These are phyloP conservation scores for Catostomus latipinnis DNA, from an alignment of 2,797 vertebrate species.

Conservation along the genomic window DNA sequence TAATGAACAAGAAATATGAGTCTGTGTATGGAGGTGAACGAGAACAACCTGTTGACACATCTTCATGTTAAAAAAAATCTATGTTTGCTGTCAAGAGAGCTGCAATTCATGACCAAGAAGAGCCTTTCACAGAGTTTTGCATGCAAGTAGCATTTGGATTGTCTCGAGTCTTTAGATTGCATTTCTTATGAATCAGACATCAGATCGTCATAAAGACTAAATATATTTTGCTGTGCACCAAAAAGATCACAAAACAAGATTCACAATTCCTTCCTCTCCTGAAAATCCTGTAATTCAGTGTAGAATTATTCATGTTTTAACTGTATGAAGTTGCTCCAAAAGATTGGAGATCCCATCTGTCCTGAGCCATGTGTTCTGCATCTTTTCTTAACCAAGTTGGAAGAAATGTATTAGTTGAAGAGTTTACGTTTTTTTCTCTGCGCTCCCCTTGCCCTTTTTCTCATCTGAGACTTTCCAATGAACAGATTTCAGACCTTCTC, in stretches of 20 bases:
- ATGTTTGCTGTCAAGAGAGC: no score
- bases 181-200: neutral
- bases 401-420: conserved; percentile 7
- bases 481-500: conserved; percentile 10
- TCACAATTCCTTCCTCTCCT: neutral
- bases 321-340: neutral
- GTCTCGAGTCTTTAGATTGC: neutral
- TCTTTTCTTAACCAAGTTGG: conserved; percentile 6
- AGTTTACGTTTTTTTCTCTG: neutral
- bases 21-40: no score
- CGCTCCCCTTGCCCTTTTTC: neutral
- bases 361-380: neutral
- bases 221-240: neutral
- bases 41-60: no score
- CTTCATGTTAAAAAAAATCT: no score
- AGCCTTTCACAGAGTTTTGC: neutral
- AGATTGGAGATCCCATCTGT: conserved; percentile 11
- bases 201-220: neutral
- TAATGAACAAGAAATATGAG: no score
- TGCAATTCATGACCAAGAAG: neutral
- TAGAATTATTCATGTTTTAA: conserved; percentile 21
- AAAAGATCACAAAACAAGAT: neutral
- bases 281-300: neutral
- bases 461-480: neutral
- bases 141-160: neutral